Percentiles rank a stretch among this genome's conserved stretches.
Conservation (phyloP, 35 echinoderm and acorn worm genomes). For the Eucidaris tribuloides region DNA sequence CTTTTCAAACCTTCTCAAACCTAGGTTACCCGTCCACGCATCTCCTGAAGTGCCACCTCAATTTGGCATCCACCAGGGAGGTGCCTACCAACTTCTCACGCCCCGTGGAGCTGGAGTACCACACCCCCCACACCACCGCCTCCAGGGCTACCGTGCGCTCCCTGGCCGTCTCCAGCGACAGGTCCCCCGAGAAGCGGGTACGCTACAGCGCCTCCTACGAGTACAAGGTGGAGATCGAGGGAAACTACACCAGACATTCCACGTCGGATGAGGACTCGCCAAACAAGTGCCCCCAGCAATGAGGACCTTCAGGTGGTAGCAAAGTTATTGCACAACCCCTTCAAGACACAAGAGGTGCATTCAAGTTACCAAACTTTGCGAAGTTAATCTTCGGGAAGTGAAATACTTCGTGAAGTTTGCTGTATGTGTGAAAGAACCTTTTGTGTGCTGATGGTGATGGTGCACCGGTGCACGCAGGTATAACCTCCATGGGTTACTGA, state of each 20-base stretch:
- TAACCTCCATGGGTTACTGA: no score
- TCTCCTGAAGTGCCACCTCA: conserved; percentile 72
- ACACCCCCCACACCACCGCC: conserved; percentile 86
- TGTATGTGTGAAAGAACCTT: no score
- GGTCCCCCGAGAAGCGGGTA: conserved; percentile 65
- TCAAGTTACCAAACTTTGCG: no score
- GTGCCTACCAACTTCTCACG: conserved; percentile 35
- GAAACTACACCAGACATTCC: conserved; percentile 44
- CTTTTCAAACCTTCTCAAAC: neutral
- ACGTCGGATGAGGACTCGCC: neutral
- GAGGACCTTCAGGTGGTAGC: no score
- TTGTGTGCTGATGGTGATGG: no score
- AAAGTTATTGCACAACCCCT: no score
- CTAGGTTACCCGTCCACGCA: conserved; percentile 72
- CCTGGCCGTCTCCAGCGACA: conserved; percentile 74
- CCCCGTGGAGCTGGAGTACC: conserved; percentile 69
- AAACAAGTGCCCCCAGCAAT: neutral
- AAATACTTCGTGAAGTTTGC: no score
- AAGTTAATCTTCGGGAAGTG: no score
- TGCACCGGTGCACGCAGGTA: no score
- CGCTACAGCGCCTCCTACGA: conserved; percentile 75
- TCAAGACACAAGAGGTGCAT: no score
- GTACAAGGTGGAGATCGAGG: conserved; percentile 82
- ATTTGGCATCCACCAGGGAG: conserved; percentile 42
- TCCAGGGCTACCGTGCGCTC: conserved; percentile 81